These are phyloP conservation scores for Tortrix viridana DNA, from an alignment of 2,888 invertebrate genomes.

Conservation along the genomic window DNA sequence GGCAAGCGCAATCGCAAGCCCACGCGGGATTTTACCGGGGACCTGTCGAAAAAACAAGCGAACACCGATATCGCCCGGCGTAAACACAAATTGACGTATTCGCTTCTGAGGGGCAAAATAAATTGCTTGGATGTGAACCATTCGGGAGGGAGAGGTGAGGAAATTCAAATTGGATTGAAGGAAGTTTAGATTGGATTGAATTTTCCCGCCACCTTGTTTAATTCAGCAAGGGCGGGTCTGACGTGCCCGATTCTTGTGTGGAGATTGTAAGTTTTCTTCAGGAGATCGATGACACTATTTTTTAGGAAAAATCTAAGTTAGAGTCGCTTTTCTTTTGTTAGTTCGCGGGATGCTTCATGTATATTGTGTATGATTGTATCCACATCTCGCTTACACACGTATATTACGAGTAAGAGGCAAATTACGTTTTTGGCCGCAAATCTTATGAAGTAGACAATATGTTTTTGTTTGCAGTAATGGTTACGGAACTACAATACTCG, in stretches of 20 bases:
- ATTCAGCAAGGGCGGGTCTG: constrained; percentile 67
- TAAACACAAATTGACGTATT: constrained; percentile 42
- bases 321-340: too few species aligned
- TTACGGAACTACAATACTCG: too few species aligned
- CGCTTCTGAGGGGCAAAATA: constrained; percentile 49
- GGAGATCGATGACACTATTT: neutral
- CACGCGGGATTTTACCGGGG: neutral
- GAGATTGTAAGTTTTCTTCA: constrained; percentile 34
- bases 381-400: too few species aligned
- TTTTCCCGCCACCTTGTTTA: constrained; percentile 80
- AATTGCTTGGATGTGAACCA: constrained; percentile 53
- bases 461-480: too few species aligned
- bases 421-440: too few species aligned
- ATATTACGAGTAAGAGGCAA: too few species aligned
- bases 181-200: constrained; percentile 82
- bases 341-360: too few species aligned
- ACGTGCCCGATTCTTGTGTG: constrained; percentile 40
- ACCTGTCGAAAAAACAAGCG: constrained; percentile 21
- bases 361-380: too few species aligned
- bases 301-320: too few species aligned
- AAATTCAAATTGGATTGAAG: constrained; percentile 82
- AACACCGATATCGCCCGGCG: constrained; percentile 25
- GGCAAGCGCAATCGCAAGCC: neutral
- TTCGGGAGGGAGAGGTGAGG: constrained; percentile 51
- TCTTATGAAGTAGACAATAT: too few species aligned